Evolutionary conservation across 2,113 vertebrate species (phyloP).

Genomic region (Osmerus eperlanus): DNA sequence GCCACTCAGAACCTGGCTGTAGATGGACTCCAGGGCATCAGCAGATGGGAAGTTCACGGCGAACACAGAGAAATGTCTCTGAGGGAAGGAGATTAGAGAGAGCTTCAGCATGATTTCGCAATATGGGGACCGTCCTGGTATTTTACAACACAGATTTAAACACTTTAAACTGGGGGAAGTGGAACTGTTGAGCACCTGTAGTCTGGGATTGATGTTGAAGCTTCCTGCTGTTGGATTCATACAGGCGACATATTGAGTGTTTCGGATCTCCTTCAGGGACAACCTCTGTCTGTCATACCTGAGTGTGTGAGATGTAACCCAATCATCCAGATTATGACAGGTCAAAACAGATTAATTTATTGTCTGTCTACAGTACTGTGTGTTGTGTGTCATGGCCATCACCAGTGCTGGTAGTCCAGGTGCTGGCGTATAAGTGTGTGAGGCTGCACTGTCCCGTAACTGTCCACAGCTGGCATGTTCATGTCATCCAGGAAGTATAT

Average conservation of each 20-base stretch:
- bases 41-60: conserved; percentile 75
- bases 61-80: conserved; percentile 82
- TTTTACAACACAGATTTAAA: too few relatives aligned
- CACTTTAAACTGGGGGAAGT: too few relatives aligned
- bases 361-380: not conserved
- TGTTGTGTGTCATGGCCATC: conserved; percentile 23
- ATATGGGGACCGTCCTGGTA: not conserved
- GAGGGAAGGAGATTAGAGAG: conserved; percentile 38
- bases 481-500: conserved; percentile 79
- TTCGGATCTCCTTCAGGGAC: conserved; percentile 75
- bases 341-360: not conserved
- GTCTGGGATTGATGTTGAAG: conserved; percentile 76
- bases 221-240: conserved; percentile 81
- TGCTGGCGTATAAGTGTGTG: conserved; percentile 75
- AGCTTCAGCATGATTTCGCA: not conserved
- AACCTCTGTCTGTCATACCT: conserved; percentile 80
- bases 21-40: conserved; percentile 71
- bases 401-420: conserved; percentile 77
- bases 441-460: conserved; percentile 71
- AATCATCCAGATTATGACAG: not conserved
- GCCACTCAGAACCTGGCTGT: conserved; percentile 69
- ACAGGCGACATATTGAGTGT: conserved; percentile 77
- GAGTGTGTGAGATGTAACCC: not conserved
- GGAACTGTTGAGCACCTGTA: conserved; percentile 68
- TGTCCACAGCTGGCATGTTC: conserved; percentile 77